Percentiles rank a stretch among this genome's conserved stretches.
These are phyloP conservation scores for Talpa occidentalis DNA, from an alignment of 2,113 vertebrate species.

Conservation along the genomic window DNA sequence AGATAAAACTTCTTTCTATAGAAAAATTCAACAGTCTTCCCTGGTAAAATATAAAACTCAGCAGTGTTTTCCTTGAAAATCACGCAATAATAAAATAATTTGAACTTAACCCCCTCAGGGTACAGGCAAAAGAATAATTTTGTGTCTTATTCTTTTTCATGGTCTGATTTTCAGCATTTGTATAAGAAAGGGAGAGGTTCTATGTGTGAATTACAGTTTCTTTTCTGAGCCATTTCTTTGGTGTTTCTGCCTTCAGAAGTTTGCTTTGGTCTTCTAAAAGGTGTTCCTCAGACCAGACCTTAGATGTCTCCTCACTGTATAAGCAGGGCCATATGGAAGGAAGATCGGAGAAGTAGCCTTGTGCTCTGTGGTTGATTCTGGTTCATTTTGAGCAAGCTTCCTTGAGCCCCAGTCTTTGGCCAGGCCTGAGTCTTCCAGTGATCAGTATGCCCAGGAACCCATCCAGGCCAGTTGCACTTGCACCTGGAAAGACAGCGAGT, in stretches of 20 bases:
- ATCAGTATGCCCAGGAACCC: neutral
- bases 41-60: neutral
- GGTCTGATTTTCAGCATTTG: conserved; percentile 80
- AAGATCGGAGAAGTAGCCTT: neutral
- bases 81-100: neutral
- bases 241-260: neutral
- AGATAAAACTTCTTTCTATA: neutral
- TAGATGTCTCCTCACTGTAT: neutral
- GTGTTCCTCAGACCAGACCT: neutral
- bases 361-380: neutral
- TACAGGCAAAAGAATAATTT: conserved; percentile 70
- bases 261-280: neutral
- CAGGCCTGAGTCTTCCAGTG: neutral
- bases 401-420: neutral
- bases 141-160: conserved; percentile 80
- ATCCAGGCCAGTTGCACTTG: too few relatives aligned
- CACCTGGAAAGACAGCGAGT: neutral
- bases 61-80: neutral
- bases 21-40: neutral
- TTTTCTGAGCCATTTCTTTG: conserved; percentile 22
- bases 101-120: conserved; percentile 60
- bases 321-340: neutral
- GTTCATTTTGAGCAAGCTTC: neutral
- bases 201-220: conserved; percentile 75
- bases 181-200: conserved; percentile 71